Base-by-base conservation (phyloP, 2,113 vertebrate genomes). In the Stegostoma tigrinum region DNA sequence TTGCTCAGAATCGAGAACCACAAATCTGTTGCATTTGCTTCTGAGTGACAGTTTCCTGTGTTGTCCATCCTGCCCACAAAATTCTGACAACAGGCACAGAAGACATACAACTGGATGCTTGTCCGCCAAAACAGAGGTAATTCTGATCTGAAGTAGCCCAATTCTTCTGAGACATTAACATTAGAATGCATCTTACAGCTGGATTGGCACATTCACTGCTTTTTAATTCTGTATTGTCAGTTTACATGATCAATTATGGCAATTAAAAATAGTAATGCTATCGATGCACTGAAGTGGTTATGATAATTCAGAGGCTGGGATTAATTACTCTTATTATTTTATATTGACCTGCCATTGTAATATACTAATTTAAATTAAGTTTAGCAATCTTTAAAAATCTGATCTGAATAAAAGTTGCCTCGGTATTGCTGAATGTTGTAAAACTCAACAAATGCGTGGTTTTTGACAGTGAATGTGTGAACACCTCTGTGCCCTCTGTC, bases 41-140 rank as follows among this genome's bases (percentile, higher is more conserved):
- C 61, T 93, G 89, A 93, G n/a, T 66, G 89, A 2, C 61, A 93
- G 55, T 67, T 93, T 93, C 89, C 89, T 93, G 34, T 93, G 89
- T 34, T 66, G 34, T 38, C 23, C 89, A 93, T 93, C 34, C 89
- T 93, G 89, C 64, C 64, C 66, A 67, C n/a, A 23, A 64, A 66
- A 19, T 93, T 93, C 89, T 67, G 89, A 66, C 66, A 66, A 91
- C 15, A 66, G 89, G 38, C 61, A 66, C 89, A 38, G 61, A 61
- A 61, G 61, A 93, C 61, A 34, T 93, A 66, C 61, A 23, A 61
- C 38, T 93, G 89, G 89, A 93, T 67, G 64, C 61, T n/a, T n/a
- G n/a, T 17, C 38, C 38, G 8, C 21, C 89, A 67, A 38, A 38
- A 66, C n/a, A 45, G 14, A 61, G 61, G 34, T 93, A 5, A 30